Base-by-base conservation (phyloP, 2,113 vertebrate genomes). In the Clinocottus analis region DNA sequence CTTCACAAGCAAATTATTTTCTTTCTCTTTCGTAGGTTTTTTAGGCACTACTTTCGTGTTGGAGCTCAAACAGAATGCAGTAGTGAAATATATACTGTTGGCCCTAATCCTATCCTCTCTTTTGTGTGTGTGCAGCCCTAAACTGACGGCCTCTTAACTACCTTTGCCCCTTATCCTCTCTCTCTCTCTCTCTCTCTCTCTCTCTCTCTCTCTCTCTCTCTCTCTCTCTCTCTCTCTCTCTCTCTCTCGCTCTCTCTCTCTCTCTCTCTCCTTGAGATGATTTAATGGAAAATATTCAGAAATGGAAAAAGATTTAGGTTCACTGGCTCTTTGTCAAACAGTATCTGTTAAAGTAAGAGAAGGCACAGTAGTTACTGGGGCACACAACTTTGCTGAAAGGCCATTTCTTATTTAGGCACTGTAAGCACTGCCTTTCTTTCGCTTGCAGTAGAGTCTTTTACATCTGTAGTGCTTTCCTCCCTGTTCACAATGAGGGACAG, bases 241-340 rank as follows among this genome's bases (percentile, higher is more conserved):
- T 39, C 65, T 66, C 27, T n/a, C 66, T 11, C 51, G 35, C 31
- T 3, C 10, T 39, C 51, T 29, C 53, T 25, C 10, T 39, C n/a
- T 47, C 68, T 45, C 43, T 59, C n/a, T 63, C n/a, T 67, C 71
- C 45, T 64, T 88, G 67, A 87, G 72, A 81, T 61, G 76, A 60
- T 79, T 88, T 82, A 85, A 89, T 89, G 87, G 84, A 86, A 88
- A 89, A 89, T 25, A 78, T 82, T 88, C 79, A 79, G 69, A 85
- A 85, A 84, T 79, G 80, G 85, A 86, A 84, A 85, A 63, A 77
- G 85, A 84, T 11, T 43, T 60, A 87, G 56, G 82, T 84, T 87
- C 75, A 60, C 75, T 62, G 63, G 59, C 63, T 87, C 69, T 82
- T 89, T 85, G 78, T 90, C 87, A 73, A 45, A 79, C 43, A 53